These are phyloP conservation scores for Delphinapterus leucas DNA, from an alignment of 2,113 vertebrate genomes.

Conservation along the genomic window DNA sequence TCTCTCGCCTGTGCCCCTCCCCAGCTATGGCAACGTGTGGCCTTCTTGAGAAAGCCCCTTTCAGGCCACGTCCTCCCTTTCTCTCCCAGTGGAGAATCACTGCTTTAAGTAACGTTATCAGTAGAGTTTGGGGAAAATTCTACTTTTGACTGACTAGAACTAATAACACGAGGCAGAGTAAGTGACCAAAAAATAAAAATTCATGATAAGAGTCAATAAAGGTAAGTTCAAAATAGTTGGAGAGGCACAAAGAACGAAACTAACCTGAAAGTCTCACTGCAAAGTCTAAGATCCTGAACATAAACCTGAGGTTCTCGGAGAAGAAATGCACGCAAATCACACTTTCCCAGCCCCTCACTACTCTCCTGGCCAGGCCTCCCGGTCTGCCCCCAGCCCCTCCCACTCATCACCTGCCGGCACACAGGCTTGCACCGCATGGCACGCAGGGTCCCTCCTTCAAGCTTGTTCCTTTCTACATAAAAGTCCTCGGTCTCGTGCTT, in stretches of 20 bases:
- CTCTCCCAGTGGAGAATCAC: neutral
- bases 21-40: neutral
- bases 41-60: neutral
- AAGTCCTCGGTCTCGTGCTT: neutral
- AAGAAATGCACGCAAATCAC: fast-evolving
- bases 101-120: neutral
- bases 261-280: neutral
- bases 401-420: fast-evolving
- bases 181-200: neutral
- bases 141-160: neutral
- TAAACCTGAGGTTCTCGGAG: fast-evolving
- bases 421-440: fast-evolving
- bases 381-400: fast-evolving
- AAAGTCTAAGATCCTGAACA: neutral
- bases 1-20: neutral
- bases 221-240: neutral
- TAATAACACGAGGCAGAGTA: neutral
- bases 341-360: neutral
- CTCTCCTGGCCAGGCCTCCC: neutral
- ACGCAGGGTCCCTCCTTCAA: neutral
- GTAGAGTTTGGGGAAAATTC: neutral
- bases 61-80: fast-evolving
- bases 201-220: neutral
- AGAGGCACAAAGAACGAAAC: neutral
- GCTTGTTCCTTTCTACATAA: fast-evolving